Evolutionary conservation across 2,888 invertebrate species (phyloP).

Genomic region (Acleris holmiana): DNA sequence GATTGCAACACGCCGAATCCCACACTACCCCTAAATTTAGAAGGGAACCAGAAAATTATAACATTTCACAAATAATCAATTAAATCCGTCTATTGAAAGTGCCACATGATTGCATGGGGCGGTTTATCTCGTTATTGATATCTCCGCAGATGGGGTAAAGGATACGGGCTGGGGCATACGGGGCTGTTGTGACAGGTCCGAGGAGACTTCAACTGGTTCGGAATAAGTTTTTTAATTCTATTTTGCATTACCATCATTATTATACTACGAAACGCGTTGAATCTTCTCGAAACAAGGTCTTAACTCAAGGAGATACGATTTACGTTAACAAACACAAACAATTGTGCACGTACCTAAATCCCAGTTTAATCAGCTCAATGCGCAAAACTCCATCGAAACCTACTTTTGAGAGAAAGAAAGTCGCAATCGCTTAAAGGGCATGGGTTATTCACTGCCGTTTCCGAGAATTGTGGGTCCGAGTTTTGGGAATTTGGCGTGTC

Average conservation of each 20-base stretch:
- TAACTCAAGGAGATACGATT: too few species aligned
- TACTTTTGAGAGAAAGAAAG: background rate
- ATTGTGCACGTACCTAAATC: too few species aligned
- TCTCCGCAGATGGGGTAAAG: slow-evolving; percentile 76
- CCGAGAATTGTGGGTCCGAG: slow-evolving; percentile 42
- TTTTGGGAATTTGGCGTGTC: slow-evolving; percentile 45
- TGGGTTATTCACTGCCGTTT: slow-evolving; percentile 34
- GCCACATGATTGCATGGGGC: slow-evolving; percentile 61
- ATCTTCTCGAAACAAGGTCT: too few species aligned
- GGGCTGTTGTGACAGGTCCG: slow-evolving; percentile 74
- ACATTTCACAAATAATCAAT: slow-evolving; percentile 76
- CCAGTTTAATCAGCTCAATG: too few species aligned
- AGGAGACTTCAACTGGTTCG: slow-evolving; percentile 48
- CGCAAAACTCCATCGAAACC: too few species aligned
- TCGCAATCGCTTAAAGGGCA: slow-evolving; percentile 21
- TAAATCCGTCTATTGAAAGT: slow-evolving; percentile 65
- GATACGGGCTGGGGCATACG: slow-evolving; percentile 78
- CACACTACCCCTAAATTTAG: slow-evolving; percentile 41
- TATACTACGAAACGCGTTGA: too few species aligned
- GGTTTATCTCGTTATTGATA: slow-evolving; percentile 78
- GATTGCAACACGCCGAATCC: slow-evolving; percentile 42
- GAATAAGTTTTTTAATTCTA: slow-evolving; percentile 28
- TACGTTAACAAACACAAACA: too few species aligned
- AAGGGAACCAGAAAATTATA: slow-evolving; percentile 66
- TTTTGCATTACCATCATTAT: background rate